These are phyloP conservation scores for Pipistrellus kuhlii DNA, from an alignment of 2,797 vertebrate genomes.

Conservation along the genomic window DNA sequence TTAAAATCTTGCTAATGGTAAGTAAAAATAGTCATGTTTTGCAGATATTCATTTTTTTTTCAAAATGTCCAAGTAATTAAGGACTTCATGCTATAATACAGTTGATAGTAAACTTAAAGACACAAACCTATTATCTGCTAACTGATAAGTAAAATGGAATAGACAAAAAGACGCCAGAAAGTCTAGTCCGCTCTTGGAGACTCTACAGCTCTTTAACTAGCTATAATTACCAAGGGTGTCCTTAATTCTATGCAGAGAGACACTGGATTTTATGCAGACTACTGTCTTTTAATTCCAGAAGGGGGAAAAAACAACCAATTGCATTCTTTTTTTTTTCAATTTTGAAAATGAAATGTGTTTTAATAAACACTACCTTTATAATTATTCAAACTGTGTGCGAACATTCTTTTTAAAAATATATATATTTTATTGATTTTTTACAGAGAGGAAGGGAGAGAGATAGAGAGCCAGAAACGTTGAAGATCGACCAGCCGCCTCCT, in stretches of 20 bases:
- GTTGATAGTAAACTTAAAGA: conserved; percentile 81
- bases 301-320: conserved; percentile 61
- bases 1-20: conserved; percentile 76
- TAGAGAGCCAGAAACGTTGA: too few relatives aligned
- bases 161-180: conserved; percentile 69
- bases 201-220: conserved; percentile 65
- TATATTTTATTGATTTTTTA: too few relatives aligned
- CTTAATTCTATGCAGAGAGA: conserved; percentile 80
- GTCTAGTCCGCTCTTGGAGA: conserved; percentile 71
- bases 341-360: too few relatives aligned
- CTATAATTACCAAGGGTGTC: conserved; percentile 80
- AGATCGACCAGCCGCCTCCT: too few relatives aligned
- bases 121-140: conserved; percentile 81
- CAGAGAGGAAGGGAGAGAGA: too few relatives aligned
- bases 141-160: conserved; percentile 78
- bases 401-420: not conserved
- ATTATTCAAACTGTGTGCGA: too few relatives aligned
- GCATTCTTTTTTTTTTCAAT: too few relatives aligned
- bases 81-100: conserved; percentile 74
- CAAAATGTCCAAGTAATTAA: conserved; percentile 84
- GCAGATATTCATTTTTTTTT: conserved; percentile 78
- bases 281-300: conserved; percentile 64
- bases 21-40: conserved; percentile 75
- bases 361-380: too few relatives aligned
- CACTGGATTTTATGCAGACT: conserved; percentile 81